phyloP scores from a whole-genome alignment of 2,113 vertebrate genomes.

The Leucoraja erinaceus region DNA sequence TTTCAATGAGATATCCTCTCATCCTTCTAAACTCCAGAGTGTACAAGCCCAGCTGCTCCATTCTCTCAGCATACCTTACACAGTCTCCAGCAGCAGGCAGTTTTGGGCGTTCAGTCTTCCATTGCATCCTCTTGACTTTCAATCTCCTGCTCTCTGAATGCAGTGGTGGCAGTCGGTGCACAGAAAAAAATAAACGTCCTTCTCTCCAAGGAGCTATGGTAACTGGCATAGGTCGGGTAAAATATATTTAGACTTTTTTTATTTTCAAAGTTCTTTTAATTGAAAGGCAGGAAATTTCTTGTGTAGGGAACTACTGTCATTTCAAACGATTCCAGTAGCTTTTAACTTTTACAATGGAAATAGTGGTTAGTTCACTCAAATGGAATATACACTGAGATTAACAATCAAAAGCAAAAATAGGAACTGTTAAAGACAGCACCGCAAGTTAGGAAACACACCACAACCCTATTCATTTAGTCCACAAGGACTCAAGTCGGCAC shows the following conservation, averaged over 20 bases:
- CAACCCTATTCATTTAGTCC: background rate
- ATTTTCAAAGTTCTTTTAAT: background rate
- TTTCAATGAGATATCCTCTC: too few relatives aligned
- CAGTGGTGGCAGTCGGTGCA: background rate
- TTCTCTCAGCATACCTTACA: too few relatives aligned
- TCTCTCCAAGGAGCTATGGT: background rate
- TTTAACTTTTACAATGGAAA: background rate
- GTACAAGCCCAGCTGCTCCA: too few relatives aligned
- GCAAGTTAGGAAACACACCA: background rate
- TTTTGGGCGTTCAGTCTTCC: background rate
- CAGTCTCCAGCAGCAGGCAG: background rate
- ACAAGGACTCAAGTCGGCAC: background rate
- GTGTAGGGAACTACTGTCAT: background rate
- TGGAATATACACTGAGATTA: background rate
- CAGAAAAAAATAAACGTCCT: background rate
- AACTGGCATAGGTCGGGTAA: background rate
- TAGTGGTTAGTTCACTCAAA: background rate
- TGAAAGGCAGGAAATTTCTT: background rate
- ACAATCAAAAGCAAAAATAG: conserved; percentile 1
- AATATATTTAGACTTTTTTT: too few relatives aligned
- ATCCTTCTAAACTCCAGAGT: too few relatives aligned
- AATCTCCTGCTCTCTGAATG: background rate
- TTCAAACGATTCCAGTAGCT: background rate
- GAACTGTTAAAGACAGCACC: background rate
- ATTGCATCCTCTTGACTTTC: background rate